Evolutionary conservation across 2,888 invertebrate species (phyloP).

Genomic region (Allophyes oxyacanthae): DNA sequence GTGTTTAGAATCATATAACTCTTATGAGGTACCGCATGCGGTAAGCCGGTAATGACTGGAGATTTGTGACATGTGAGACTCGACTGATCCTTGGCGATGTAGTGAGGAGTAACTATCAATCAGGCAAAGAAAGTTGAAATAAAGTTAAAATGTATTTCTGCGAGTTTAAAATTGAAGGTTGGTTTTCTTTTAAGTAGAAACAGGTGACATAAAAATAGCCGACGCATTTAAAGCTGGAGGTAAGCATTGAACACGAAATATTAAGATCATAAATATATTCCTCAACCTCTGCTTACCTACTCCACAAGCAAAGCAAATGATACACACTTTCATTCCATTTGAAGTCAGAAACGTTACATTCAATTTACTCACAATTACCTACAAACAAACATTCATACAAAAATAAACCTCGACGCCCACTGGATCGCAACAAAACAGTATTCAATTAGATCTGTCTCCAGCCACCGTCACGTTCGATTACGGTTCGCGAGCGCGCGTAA

Average conservation of each 20-base stretch:
- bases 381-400: conserved; percentile 24
- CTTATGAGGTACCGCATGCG: conserved; percentile 7
- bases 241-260: no score
- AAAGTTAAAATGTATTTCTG: no score
- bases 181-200: no score
- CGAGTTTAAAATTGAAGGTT: no score
- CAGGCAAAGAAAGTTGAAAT: no score
- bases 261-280: no score
- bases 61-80: conserved; percentile 22
- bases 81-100: neutral
- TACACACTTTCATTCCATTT: conserved; percentile 29
- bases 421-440: conserved; percentile 45
- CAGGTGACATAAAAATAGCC: no score
- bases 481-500: conserved; percentile 67
- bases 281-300: no score
- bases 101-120: conserved; percentile 1
- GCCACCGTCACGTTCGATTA: conserved; percentile 66
- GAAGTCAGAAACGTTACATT: conserved; percentile 33
- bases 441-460: conserved; percentile 53
- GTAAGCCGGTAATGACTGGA: conserved; percentile 12
- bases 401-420: conserved; percentile 39
- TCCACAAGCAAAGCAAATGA: conserved; percentile 5
- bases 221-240: no score
- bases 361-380: conserved; percentile 27
- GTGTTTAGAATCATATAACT: conserved; percentile 21